phyloP scores from a whole-genome alignment of 2,888 invertebrate species.

The Eupithecia vulgata region DNA sequence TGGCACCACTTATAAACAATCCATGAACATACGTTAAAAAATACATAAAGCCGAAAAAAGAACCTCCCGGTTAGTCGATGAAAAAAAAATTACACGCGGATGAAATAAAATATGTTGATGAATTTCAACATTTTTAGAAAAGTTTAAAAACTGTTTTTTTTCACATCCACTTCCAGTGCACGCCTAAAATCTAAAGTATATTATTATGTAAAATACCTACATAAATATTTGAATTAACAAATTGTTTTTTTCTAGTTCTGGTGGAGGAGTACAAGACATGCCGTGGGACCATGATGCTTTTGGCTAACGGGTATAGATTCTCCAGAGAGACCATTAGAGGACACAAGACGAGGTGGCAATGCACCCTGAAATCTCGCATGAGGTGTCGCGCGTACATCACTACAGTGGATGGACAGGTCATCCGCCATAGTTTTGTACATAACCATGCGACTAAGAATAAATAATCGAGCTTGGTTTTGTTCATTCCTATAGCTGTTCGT shows the following conservation, averaged over 20 bases:
- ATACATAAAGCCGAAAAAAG: too few species aligned
- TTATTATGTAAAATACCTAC: neutral
- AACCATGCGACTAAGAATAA: conserved; percentile 38
- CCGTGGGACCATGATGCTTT: conserved; percentile 50
- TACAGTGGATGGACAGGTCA: conserved; percentile 42
- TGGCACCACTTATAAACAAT: too few species aligned
- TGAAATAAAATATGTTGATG: neutral
- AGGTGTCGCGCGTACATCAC: conserved; percentile 52
- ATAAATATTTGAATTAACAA: neutral
- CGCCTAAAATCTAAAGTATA: neutral
- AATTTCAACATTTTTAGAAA: neutral
- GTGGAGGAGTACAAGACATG: conserved; percentile 43
- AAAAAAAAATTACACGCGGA: neutral
- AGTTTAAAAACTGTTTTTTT: neutral
- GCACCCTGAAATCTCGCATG: conserved; percentile 42
- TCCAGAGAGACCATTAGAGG: conserved; percentile 48
- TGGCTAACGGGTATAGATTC: conserved; percentile 53
- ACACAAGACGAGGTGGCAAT: conserved; percentile 48
- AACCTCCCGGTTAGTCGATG: neutral
- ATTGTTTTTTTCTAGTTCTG: conserved; percentile 34
- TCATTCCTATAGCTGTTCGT: neutral
- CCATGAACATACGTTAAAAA: conserved; percentile 21
- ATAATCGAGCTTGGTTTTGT: neutral
- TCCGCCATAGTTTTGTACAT: conserved; percentile 44
- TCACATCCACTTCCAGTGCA: neutral